These are phyloP conservation scores for Epinephelus cyanopodus DNA, from an alignment of 2,113 vertebrate species.

Conservation along the genomic window DNA sequence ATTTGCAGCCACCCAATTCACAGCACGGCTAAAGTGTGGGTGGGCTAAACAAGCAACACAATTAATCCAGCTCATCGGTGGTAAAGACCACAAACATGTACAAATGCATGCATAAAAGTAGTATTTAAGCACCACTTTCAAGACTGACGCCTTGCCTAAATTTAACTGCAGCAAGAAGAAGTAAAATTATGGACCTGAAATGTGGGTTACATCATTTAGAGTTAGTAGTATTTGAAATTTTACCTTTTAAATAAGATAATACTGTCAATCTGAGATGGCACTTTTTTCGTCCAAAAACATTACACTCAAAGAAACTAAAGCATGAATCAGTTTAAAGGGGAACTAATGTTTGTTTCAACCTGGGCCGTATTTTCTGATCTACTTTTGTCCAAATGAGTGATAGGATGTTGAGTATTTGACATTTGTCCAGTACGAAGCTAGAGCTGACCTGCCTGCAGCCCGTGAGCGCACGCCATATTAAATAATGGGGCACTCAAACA, in stretches of 20 bases:
- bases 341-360: too few relatives aligned
- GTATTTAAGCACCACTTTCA: background rate
- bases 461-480: too few relatives aligned
- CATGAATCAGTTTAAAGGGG: background rate
- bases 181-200: background rate
- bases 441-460: too few relatives aligned
- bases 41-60: conserved; percentile 75
- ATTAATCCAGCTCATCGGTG: conserved; percentile 65
- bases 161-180: background rate
- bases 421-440: too few relatives aligned
- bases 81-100: conserved; percentile 41
- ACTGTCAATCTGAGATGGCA: background rate
- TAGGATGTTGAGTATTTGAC: too few relatives aligned
- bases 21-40: conserved; percentile 67
- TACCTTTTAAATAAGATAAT: background rate
- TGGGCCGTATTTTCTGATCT: too few relatives aligned
- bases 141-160: background rate
- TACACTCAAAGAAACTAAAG: background rate
- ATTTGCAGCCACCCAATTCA: conserved; percentile 63
- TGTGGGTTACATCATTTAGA: background rate
- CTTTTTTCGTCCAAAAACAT: too few relatives aligned
- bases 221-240: background rate
- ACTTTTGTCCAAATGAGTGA: too few relatives aligned
- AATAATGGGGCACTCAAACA: too few relatives aligned
- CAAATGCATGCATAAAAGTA: conserved; percentile 20